Evolutionary conservation across 2,797 vertebrate genomes (phyloP).

Genomic region (Meriones psammophilus): DNA sequence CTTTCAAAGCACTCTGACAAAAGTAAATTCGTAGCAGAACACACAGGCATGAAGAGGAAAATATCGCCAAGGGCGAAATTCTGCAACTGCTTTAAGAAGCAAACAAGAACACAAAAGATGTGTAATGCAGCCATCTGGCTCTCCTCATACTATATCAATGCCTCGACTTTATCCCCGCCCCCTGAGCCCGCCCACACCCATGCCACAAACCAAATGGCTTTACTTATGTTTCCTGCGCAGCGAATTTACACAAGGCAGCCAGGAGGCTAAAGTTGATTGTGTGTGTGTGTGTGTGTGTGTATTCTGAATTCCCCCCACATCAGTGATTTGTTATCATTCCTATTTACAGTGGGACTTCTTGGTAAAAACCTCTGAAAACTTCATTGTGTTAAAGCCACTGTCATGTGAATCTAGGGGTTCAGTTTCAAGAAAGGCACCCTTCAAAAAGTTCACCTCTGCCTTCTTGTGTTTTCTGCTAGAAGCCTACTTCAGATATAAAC

Average conservation of each 20-base stretch:
- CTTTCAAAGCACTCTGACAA: constrained; percentile 86
- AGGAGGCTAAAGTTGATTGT: constrained; percentile 84
- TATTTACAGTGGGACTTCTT: constrained; percentile 82
- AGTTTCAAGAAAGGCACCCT: constrained; percentile 80
- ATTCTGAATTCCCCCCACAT: constrained; percentile 79
- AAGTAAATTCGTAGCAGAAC: constrained; percentile 88
- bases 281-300: neutral
- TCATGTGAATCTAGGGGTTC: constrained; percentile 74
- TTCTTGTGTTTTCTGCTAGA: constrained; percentile 83
- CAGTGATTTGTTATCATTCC: constrained; percentile 66
- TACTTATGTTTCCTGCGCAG: constrained; percentile 87
- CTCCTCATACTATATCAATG: constrained; percentile 88
- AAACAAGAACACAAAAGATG: constrained; percentile 90
- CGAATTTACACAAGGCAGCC: constrained; percentile 86
- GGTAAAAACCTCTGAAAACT: constrained; percentile 87
- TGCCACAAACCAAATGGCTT: constrained; percentile 90
- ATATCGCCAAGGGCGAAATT: constrained; percentile 89
- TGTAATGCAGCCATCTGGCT: constrained; percentile 89
- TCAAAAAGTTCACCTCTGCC: constrained; percentile 82
- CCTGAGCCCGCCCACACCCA: constrained; percentile 89
- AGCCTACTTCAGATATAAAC: constrained; percentile 70
- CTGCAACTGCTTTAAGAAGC: constrained; percentile 90
- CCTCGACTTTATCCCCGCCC: constrained; percentile 87
- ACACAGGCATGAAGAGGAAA: constrained; percentile 86
- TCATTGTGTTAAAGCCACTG: constrained; percentile 81